Conservation (phyloP, 2,797 vertebrate species). For the Bradypodion ventrale region DNA sequence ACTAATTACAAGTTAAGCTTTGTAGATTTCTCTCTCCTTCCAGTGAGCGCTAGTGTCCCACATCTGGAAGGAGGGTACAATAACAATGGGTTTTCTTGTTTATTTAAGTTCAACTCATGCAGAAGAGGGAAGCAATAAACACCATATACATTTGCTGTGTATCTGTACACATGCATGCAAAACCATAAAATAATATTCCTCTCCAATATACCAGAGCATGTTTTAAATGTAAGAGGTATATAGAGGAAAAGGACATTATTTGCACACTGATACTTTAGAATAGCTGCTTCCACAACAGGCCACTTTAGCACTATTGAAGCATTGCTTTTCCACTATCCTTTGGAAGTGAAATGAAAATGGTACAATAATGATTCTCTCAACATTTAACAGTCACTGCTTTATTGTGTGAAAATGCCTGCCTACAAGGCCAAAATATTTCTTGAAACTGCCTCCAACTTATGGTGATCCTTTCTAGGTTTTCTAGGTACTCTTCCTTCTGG, state of each 20-base stretch:
- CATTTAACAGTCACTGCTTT: too few species aligned
- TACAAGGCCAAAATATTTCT: too few species aligned
- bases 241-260: not conserved
- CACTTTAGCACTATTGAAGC: not conserved
- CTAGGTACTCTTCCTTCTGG: too few species aligned
- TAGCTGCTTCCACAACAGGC: not conserved
- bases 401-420: too few species aligned
- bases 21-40: constrained; percentile 57
- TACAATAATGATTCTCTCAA: not conserved
- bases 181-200: not conserved
- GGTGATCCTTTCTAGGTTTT: too few species aligned
- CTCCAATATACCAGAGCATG: not conserved
- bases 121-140: not conserved
- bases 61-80: constrained; percentile 37
- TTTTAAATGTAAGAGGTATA: not conserved
- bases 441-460: too few species aligned
- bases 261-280: not conserved
- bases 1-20: constrained; percentile 56
- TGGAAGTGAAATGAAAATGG: not conserved
- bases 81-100: not conserved
- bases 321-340: not conserved
- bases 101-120: not conserved
- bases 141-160: not conserved
- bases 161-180: not conserved
- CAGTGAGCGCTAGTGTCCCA: constrained; percentile 44